These are phyloP conservation scores for Pollimyrus isidori DNA, from an alignment of 2,113 vertebrate species.

Conservation along the genomic window DNA sequence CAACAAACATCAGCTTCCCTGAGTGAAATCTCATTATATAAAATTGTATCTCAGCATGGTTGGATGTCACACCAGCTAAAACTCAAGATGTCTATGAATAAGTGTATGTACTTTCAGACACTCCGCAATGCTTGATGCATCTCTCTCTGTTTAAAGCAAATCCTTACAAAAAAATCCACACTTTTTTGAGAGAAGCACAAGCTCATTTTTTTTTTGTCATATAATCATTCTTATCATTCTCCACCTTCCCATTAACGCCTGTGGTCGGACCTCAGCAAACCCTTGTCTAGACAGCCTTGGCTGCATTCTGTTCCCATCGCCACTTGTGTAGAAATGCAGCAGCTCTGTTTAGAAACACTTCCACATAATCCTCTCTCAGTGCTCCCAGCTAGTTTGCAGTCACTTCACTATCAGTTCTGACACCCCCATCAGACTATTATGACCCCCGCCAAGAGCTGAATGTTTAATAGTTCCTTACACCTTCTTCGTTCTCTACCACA, in stretches of 20 bases:
- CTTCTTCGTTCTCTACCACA: not conserved
- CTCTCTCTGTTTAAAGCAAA: not conserved
- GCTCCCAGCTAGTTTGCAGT: not conserved
- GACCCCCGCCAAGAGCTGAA: not conserved
- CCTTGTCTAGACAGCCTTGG: not conserved
- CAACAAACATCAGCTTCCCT: not conserved
- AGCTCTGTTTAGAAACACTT: not conserved
- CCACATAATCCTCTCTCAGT: not conserved
- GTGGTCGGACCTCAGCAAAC: not conserved
- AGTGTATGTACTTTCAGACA: not conserved
- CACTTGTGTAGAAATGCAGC: not conserved
- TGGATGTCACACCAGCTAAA: not conserved
- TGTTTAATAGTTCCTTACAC: not conserved
- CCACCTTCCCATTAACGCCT: not conserved
- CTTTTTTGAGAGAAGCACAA: not conserved
- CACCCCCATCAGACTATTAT: not conserved
- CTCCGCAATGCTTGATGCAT: not conserved
- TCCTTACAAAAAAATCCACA: not conserved
- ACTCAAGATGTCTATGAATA: not conserved
- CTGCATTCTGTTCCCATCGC: not conserved
- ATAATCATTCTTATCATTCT: not conserved
- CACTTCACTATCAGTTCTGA: not conserved
- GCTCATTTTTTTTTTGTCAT: not conserved
- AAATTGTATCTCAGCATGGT: not conserved
- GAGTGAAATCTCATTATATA: not conserved